Percentiles rank a stretch among this genome's conserved stretches.
Conservation (phyloP, 1,140 invertebrate genomes). For the Cydia strobilella region DNA sequence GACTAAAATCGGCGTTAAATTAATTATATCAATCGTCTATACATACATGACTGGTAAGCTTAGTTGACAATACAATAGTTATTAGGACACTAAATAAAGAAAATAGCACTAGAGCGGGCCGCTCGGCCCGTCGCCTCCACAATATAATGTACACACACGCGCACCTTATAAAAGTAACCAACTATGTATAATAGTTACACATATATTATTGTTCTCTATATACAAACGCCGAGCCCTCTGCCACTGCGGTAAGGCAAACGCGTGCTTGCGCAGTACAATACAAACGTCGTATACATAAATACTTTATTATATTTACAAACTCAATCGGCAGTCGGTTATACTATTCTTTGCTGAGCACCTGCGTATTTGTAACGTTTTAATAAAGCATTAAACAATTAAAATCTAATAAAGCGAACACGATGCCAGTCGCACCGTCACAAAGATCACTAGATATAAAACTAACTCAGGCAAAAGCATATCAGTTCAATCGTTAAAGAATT, state of each 20-base stretch:
- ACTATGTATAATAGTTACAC: conserved; percentile 67
- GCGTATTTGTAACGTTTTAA: conserved; percentile 61
- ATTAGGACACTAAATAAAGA: conserved; percentile 71
- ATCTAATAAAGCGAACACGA: conserved; percentile 49
- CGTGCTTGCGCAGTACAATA: conserved; percentile 59
- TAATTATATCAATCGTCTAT: conserved; percentile 77
- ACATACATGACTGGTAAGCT: conserved; percentile 77
- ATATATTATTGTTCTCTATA: conserved; percentile 74
- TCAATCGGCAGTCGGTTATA: conserved; percentile 66
- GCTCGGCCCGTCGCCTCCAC: conserved; percentile 43
- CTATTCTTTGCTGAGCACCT: conserved; percentile 64
- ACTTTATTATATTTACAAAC: conserved; percentile 73
- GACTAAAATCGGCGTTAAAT: conserved; percentile 76
- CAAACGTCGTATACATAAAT: conserved; percentile 62
- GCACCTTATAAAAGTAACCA: conserved; percentile 72
- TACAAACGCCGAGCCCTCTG: conserved; percentile 65
- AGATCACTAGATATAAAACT: conserved; percentile 11
- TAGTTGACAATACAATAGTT: conserved; percentile 72
- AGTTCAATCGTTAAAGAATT: conserved; percentile 57
- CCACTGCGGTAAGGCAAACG: conserved; percentile 55
- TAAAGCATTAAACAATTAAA: conserved; percentile 63
- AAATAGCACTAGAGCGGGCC: conserved; percentile 64
- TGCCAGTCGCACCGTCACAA: conserved; percentile 7
- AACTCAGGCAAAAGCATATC: conserved; percentile 36
- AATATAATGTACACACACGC: conserved; percentile 59